phyloP scores from a whole-genome alignment of 1,140 invertebrate genomes.

The Episyrphus balteatus region DNA sequence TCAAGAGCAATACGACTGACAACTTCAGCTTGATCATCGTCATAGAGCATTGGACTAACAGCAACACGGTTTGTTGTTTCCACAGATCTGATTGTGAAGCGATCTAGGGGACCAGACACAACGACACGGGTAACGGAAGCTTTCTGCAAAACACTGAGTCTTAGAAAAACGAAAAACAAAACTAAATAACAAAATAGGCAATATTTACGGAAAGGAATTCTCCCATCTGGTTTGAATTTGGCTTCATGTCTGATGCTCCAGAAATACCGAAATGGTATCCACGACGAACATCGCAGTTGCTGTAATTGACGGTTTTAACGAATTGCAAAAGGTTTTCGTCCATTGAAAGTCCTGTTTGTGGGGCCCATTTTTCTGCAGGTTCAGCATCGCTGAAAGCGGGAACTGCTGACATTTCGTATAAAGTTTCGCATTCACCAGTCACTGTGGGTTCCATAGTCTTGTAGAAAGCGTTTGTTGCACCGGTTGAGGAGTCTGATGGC shows the following conservation, averaged over 20 bases:
- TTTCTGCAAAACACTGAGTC: slow-evolving; percentile 25
- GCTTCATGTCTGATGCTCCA: slow-evolving; percentile 41
- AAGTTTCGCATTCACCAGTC: slow-evolving; percentile 52
- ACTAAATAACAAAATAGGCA: neutral
- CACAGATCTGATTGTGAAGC: slow-evolving; percentile 49
- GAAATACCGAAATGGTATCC: slow-evolving; percentile 50
- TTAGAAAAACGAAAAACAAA: neutral
- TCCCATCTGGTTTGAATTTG: slow-evolving; percentile 42
- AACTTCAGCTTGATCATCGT: slow-evolving; percentile 46
- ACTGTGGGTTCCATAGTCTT: slow-evolving; percentile 57
- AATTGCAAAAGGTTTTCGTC: slow-evolving; percentile 44
- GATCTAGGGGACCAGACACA: slow-evolving; percentile 41
- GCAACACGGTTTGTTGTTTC: slow-evolving; percentile 46
- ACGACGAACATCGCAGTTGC: slow-evolving; percentile 46
- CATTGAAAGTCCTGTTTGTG: slow-evolving; percentile 16
- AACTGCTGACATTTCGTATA: slow-evolving; percentile 49
- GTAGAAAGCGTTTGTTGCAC: slow-evolving; percentile 40
- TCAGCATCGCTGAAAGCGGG: slow-evolving; percentile 35
- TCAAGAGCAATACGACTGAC: slow-evolving; percentile 44
- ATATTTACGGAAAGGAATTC: slow-evolving; percentile 43
- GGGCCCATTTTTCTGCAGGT: slow-evolving; percentile 20
- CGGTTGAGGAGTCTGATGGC: slow-evolving; percentile 34
- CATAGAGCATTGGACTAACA: slow-evolving; percentile 41
- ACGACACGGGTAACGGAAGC: slow-evolving; percentile 44
- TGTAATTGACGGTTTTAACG: slow-evolving; percentile 54